Percentiles rank a stretch among this genome's conserved stretches.
These are phyloP conservation scores for Melinaea menophilus DNA, from an alignment of 2,888 invertebrate genomes.

Conservation along the genomic window DNA sequence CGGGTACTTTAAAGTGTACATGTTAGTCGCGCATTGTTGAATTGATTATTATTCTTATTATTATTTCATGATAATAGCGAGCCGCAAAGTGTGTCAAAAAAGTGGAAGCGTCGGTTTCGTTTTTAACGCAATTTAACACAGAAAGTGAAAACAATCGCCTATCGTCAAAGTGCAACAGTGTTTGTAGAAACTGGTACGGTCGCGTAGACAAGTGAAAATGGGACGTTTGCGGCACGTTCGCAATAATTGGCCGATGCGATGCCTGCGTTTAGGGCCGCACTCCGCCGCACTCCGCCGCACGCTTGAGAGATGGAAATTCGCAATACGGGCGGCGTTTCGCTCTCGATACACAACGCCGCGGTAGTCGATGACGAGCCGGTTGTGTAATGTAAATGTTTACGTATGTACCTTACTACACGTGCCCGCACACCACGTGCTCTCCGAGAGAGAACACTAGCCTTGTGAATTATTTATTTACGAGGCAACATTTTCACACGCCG, in stretches of 20 bases:
- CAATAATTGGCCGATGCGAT: conserved; percentile 37
- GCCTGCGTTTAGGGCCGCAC: conserved; percentile 28
- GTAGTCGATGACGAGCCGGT: conserved; percentile 73
- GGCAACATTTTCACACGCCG: conserved; percentile 77
- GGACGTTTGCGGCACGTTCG: conserved; percentile 24
- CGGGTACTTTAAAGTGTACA: no score
- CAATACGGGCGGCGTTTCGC: conserved; percentile 60
- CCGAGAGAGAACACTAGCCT: conserved; percentile 70
- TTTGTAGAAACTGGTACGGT: conserved; percentile 21
- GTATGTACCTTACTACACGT: conserved; percentile 73
- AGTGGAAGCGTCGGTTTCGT: conserved; percentile 4
- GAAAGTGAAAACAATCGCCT: conserved; percentile 25
- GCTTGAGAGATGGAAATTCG: conserved; percentile 46
- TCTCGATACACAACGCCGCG: conserved; percentile 64
- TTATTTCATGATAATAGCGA: no score
- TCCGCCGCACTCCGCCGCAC: conserved; percentile 12
- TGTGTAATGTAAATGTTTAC: conserved; percentile 77
- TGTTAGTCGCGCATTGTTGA: no score
- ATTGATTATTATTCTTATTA: no score
- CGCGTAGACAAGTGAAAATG: conserved; percentile 21
- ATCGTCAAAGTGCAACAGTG: conserved; percentile 13
- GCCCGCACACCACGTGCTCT: conserved; percentile 68
- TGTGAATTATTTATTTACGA: conserved; percentile 79
- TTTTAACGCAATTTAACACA: conserved; percentile 13
- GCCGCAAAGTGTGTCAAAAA: neutral